Evolutionary conservation across 2,888 invertebrate genomes (phyloP).

Genomic region (Drosophila silvestris): DNA sequence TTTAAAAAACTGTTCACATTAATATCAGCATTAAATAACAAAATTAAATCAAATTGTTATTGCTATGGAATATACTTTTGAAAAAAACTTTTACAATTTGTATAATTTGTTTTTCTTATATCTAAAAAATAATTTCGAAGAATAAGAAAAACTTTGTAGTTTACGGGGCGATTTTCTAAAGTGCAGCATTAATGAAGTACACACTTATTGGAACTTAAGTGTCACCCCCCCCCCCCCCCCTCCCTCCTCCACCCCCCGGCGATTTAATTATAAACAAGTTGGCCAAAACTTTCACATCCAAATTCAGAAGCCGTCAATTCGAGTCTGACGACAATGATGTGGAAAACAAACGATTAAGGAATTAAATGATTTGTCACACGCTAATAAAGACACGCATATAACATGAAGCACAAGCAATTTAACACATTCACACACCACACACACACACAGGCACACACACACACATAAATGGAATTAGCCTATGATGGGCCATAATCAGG

Average conservation of each 20-base stretch:
- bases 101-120: neutral
- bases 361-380: slow-evolving; percentile 71
- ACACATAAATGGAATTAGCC: slow-evolving; percentile 33
- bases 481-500: slow-evolving; percentile 61
- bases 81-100: neutral
- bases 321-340: slow-evolving; percentile 21
- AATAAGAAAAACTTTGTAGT: neutral
- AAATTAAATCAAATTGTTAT: neutral
- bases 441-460: slow-evolving; percentile 2
- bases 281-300: slow-evolving; percentile 6
- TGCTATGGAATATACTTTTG: neutral
- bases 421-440: slow-evolving; percentile 33
- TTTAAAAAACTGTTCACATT: neutral
- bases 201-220: neutral
- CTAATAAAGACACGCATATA: slow-evolving; percentile 38
- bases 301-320: slow-evolving; percentile 46
- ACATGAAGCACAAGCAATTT: slow-evolving; percentile 36
- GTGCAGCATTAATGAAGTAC: neutral
- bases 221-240: neutral
- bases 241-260: neutral
- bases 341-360: slow-evolving; percentile 49
- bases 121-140: neutral
- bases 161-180: neutral
- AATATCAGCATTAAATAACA: neutral
- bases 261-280: neutral